Base-by-base conservation (phyloP, 2,113 vertebrate genomes). In the Triplophysa rosa region DNA sequence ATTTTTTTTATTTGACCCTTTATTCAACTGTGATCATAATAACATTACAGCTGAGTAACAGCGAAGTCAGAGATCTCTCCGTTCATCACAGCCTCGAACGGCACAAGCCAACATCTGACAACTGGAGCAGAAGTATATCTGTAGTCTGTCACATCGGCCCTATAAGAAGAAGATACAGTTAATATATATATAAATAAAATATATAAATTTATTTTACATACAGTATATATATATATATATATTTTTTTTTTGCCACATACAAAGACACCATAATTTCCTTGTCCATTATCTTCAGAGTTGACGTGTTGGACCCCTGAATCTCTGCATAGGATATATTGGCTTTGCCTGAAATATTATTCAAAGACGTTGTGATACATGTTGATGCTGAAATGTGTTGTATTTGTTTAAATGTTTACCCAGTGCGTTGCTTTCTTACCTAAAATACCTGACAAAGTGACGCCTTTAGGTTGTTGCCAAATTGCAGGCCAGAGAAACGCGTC, bases 401-500 rank as follows among this genome's bases (percentile, higher is more conserved):
- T 2, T 67, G 21, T 19, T 29, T 5, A 54, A 70, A 33, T 54
- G 47, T 54, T 70, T 70, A n/a, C 42, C 4, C 16, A 16, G 49
- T 6, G 19, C n/a, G 7, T 58, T 58, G 19, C 54, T n/a, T 21
- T 65, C 77, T 74, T 79, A 91, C 89, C 89, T 71, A 90, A 81
- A 79, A 90, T 63, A 23, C 89, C 90, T 6, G 54, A 74, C 19
- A n/a, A 14, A 13, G 45, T 58, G 67, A 26, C 12, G 2, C 80
- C 80, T 1, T 47, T 67, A 24, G 87, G 63, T 24, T 4, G 23
- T 58, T 88, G 86, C 67, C 72, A 84, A 13, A 92, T 19, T 62
- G 67, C 85, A 0, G 90, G 91, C 91, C 92, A 92, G 17, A 92
- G 84, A 73, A 91, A 87, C 24, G 26, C 1, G 0, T 19, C 0